Base-by-base conservation (phyloP, 2,797 vertebrate genomes). In the Phaenicophaeus curvirostris region DNA sequence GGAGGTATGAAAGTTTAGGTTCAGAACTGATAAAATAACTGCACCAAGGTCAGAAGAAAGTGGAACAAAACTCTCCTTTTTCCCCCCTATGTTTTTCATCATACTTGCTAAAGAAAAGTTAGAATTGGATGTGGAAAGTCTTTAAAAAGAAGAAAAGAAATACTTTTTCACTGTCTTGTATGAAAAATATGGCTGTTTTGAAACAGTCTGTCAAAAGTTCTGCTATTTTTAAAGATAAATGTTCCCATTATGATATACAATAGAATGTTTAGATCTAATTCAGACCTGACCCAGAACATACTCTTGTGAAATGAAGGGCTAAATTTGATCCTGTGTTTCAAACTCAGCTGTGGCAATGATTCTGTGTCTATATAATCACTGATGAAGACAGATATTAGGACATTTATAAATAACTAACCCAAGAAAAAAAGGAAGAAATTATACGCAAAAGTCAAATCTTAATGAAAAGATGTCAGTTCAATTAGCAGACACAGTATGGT, bases 181-280 rank as follows among this genome's bases (percentile, higher is more conserved):
- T 35, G 19, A 82, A 58, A 87, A 90, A 24, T 89, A 58, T 17
- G 15, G 4, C 24, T 74, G 85, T 53, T 80, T 80, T 80, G 31
- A 90, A 85, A 67, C 11, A 33, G 28, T 73, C 44, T 59, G 35
- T 71, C 42, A 57, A 87, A 91, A 87, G 33, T 5, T 55, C 61
- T 63, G 12, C 30, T 95, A 19, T 91, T 85, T 89, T 94, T 68
- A 78, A 87, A 83, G 31, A 4, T 24, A 76, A 54, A 4, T 83
- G 37, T 65, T 91, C 68, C 68, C 2, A 0, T 30, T 63, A 15
- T 87, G 37, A 76, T 33, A 89, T 76, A 17, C 23, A 73, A 24
- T 50, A 50, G 90, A 77, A 76, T 10, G 13, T 89, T 85, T 72
- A 77, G 44, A 85, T 71, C 50, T 89, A 85, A 82, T 79, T 94